Conservation (phyloP, 2,113 vertebrate genomes). For the Dissostichus mawsoni region DNA sequence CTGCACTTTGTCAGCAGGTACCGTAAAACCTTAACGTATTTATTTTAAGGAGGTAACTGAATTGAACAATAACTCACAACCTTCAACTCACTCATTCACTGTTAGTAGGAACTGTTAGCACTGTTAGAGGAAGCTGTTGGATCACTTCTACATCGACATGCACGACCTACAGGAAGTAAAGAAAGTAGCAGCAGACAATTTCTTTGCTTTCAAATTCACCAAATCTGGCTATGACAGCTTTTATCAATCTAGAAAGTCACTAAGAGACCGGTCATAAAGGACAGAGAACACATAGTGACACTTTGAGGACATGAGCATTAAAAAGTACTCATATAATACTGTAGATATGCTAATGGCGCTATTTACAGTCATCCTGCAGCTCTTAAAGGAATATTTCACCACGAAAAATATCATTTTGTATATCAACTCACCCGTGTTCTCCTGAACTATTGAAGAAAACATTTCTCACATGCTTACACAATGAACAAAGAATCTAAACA, state of each 20-base stretch:
- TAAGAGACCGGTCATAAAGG: no score
- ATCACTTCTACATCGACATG: background rate
- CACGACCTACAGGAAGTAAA: background rate
- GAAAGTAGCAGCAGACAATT: background rate
- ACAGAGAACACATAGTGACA: background rate
- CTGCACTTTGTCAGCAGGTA: background rate
- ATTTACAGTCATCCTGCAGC: background rate
- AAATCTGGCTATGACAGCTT: no score
- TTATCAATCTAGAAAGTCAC: no score
- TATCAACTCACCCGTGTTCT: no score
- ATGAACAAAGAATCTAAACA: no score
- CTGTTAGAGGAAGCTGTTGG: background rate
- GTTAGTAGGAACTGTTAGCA: background rate
- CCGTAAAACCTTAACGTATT: background rate
- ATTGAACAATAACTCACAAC: background rate
- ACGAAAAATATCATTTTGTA: no score
- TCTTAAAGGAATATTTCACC: no score
- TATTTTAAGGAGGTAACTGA: background rate
- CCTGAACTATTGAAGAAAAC: no score
- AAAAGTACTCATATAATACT: no score
- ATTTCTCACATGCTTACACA: no score
- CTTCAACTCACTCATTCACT: background rate
- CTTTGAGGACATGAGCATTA: background rate
- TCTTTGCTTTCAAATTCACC: no score
- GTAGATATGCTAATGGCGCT: no score